These are phyloP conservation scores for Vidua macroura DNA, from an alignment of 2,113 vertebrate genomes.

Conservation along the genomic window DNA sequence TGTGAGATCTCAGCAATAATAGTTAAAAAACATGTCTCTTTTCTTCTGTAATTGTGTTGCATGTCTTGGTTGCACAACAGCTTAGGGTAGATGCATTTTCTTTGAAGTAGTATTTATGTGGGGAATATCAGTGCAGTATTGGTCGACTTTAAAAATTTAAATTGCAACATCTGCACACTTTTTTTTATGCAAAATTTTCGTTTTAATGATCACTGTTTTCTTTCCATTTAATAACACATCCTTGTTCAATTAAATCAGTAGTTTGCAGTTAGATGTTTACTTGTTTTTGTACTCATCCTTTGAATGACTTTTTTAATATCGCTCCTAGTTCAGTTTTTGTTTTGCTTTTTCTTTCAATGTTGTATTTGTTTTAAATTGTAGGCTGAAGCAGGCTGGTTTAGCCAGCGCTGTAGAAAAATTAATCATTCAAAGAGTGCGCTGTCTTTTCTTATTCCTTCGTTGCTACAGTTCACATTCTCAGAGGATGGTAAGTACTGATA, in stretches of 20 bases:
- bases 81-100: background rate
- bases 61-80: background rate
- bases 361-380: conserved; percentile 58
- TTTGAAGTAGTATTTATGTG: background rate
- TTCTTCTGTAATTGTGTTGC: background rate
- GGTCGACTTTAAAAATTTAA: background rate
- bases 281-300: background rate
- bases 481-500: conserved; percentile 86
- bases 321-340: accelerated
- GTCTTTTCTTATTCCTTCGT: conserved; percentile 92
- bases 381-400: conserved; percentile 97
- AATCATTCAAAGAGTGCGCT: conserved; percentile 94
- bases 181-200: background rate
- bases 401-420: conserved; percentile 94
- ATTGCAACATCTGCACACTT: no score
- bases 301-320: accelerated
- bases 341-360: background rate
- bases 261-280: background rate
- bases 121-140: background rate
- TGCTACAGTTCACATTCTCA: conserved; percentile 95
- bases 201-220: background rate
- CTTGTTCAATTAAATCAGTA: background rate
- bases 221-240: background rate
- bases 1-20: background rate
- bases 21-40: background rate